Percentiles rank a stretch among this genome's conserved stretches.
Evolutionary conservation across 2,888 invertebrate species (phyloP).

Genomic region (Octonoba sinensis): DNA sequence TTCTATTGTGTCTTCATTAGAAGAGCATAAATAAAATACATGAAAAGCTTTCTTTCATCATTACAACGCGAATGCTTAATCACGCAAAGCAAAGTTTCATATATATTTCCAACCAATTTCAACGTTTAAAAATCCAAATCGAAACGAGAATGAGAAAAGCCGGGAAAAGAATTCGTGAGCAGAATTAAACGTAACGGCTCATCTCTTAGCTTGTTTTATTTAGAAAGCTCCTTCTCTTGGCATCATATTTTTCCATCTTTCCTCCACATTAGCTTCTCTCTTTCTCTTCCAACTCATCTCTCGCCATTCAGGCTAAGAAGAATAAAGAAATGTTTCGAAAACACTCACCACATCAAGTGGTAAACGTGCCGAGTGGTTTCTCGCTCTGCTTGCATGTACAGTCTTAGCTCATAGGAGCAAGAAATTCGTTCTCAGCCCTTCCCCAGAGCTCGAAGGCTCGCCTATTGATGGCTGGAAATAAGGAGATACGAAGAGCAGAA

Average conservation of each 20-base stretch:
- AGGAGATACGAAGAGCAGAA: constrained; percentile 26
- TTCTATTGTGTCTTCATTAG: too few species aligned
- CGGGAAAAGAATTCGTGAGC: not conserved
- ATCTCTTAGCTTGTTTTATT: not conserved
- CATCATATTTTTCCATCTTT: not conserved
- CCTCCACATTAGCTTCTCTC: not conserved
- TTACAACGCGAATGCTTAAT: too few species aligned
- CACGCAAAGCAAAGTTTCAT: too few species aligned
- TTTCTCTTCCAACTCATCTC: constrained; percentile 31
- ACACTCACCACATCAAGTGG: constrained; percentile 51
- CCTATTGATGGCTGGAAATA: constrained; percentile 50
- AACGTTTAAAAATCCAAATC: too few species aligned
- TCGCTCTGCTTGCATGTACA: constrained; percentile 3
- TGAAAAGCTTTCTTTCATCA: too few species aligned
- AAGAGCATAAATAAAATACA: too few species aligned
- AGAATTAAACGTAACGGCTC: constrained; percentile 34
- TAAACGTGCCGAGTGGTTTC: constrained; percentile 40
- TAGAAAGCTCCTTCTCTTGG: not conserved
- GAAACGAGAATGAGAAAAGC: constrained; percentile 7
- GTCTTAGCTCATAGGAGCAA: not conserved
- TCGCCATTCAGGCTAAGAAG: constrained; percentile 30
- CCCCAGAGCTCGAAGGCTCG: constrained; percentile 13
- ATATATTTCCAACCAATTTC: too few species aligned
- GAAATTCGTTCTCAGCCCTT: constrained; percentile 4
- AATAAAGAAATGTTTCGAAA: constrained; percentile 55